A percentile compares a stretch with the other conserved stretches of the same genome.
Evolutionary conservation across 2,797 vertebrate genomes (phyloP).

Genomic region (Manis crassicaudata): DNA sequence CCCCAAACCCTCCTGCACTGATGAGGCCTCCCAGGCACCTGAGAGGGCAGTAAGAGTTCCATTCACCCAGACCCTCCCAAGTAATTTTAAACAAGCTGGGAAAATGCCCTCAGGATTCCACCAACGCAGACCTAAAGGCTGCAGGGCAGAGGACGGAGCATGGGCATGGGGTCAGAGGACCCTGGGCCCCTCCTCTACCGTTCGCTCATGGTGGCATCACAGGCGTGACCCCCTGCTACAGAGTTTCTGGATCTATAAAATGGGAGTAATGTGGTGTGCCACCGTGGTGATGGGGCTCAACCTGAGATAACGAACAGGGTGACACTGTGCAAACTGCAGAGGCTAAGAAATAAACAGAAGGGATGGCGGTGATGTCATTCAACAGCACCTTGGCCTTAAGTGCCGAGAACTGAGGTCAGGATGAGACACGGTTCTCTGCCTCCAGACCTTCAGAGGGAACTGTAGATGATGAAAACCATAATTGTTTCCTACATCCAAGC

Average conservation of each 20-base stretch:
- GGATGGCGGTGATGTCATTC: not conserved
- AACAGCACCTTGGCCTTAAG: not conserved
- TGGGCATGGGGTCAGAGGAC: not conserved
- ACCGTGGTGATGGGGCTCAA: not conserved
- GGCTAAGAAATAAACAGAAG: not conserved
- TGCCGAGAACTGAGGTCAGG: constrained; percentile 17
- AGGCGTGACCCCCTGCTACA: not conserved
- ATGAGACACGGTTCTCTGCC: not conserved
- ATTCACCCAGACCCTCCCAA: not conserved
- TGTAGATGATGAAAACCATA: not conserved
- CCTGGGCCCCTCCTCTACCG: rapidly evolving
- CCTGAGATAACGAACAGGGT: not conserved
- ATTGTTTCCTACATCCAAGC: not conserved
- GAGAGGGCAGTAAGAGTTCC: not conserved
- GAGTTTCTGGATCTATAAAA: not conserved
- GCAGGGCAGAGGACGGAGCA: not conserved
- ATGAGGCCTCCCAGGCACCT: not conserved
- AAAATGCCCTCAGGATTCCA: not conserved
- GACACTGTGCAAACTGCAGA: not conserved
- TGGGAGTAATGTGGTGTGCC: not conserved
- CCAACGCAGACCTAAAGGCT: not conserved
- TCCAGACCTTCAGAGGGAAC: not conserved
- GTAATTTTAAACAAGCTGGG: not conserved
- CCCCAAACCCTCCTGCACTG: not conserved
- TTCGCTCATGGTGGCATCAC: not conserved